phyloP scores from a whole-genome alignment of 2,888 invertebrate genomes.

The Calephelis perditalis region DNA sequence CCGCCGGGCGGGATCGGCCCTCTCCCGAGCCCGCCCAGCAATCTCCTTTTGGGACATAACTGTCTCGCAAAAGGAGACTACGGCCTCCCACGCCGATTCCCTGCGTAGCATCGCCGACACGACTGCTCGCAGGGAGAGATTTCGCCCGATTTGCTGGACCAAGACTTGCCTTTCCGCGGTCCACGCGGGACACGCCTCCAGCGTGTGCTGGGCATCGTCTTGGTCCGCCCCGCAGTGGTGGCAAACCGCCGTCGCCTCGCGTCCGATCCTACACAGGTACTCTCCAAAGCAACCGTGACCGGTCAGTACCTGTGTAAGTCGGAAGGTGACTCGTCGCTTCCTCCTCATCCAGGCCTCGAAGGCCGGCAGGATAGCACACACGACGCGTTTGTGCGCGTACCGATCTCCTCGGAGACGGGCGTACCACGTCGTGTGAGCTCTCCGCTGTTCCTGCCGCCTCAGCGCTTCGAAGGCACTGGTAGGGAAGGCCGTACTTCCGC shows the following conservation, averaged over 20 bases:
- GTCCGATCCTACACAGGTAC: conserved; percentile 10
- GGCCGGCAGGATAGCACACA: conserved; percentile 12
- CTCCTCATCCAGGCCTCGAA: conserved; percentile 12
- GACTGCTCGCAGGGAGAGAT: background rate
- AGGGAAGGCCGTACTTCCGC: background rate
- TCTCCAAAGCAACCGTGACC: conserved; percentile 26
- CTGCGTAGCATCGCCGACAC: background rate
- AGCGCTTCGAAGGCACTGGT: background rate
- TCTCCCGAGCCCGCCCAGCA: conserved; percentile 12
- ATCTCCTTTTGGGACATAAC: conserved; percentile 18
- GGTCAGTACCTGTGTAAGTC: conserved; percentile 29
- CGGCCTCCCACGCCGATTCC: conserved; percentile 18
- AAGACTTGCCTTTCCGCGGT: background rate
- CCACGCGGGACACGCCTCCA: background rate
- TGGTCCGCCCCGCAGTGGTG: background rate
- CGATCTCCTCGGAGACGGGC: background rate
- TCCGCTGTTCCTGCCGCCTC: background rate
- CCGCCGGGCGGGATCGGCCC: conserved; percentile 8
- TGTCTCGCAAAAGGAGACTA: conserved; percentile 15
- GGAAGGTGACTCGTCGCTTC: conserved; percentile 20
- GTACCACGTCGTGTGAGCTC: background rate
- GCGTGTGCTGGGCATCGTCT: too few species aligned
- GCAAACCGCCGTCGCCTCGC: conserved; percentile 8
- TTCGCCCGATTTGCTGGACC: background rate
- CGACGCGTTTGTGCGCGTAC: conserved; percentile 8